A percentile compares a stretch with the other conserved stretches of the same genome.
phyloP scores from a whole-genome alignment of 2,888 invertebrate genomes.

The Drymonia ruficornis region DNA sequence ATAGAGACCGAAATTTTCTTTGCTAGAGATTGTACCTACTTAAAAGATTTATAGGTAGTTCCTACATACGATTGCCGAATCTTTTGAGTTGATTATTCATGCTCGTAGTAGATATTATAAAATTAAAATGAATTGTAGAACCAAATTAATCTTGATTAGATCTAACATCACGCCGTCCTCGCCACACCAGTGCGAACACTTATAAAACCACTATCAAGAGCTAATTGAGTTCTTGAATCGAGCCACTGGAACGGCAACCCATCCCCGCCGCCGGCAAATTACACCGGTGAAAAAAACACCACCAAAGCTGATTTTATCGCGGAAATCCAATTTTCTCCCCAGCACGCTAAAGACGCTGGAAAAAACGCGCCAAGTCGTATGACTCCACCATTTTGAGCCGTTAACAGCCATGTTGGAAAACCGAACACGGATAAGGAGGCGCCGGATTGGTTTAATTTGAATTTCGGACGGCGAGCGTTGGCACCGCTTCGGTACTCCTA shows the following conservation, averaged over 20 bases:
- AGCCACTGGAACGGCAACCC: slow-evolving; percentile 65
- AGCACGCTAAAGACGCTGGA: slow-evolving; percentile 83
- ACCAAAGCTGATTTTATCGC: slow-evolving; percentile 82
- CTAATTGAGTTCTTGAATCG: slow-evolving; percentile 76
- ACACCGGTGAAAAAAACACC: slow-evolving; percentile 68
- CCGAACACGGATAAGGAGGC: slow-evolving; percentile 84
- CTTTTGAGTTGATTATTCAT: slow-evolving; percentile 5
- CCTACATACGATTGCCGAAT: not conserved
- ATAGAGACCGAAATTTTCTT: no score
- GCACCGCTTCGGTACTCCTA: slow-evolving; percentile 62
- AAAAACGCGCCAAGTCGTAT: slow-evolving; percentile 83
- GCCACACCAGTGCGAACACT: no score
- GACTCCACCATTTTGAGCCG: slow-evolving; percentile 81
- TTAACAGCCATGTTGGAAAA: slow-evolving; percentile 81
- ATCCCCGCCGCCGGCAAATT: slow-evolving; percentile 72
- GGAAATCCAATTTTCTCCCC: slow-evolving; percentile 85
- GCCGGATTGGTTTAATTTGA: slow-evolving; percentile 85
- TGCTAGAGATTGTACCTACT: no score
- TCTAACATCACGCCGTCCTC: no score
- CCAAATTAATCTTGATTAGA: no score
- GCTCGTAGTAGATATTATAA: no score
- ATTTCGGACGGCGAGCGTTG: slow-evolving; percentile 78
- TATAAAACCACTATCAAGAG: slow-evolving; percentile 40
- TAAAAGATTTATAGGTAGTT: no score
- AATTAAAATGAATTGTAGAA: no score